Conservation (phyloP, 2,797 vertebrate species). For the Benthosema pterotum region DNA sequence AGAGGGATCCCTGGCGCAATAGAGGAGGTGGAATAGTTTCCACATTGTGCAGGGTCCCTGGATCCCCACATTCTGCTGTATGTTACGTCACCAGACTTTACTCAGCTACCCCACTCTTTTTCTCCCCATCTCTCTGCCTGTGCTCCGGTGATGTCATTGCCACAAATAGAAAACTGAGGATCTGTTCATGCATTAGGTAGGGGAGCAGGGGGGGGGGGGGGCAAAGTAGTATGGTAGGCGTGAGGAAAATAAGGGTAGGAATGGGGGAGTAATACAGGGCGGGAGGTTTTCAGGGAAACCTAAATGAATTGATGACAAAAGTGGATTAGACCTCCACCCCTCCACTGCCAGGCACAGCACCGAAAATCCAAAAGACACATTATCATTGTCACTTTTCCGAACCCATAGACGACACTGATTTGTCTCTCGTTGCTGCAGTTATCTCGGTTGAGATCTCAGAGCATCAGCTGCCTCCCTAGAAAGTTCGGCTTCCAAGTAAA, state of each 20-base stretch:
- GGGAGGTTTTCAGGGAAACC: slow-evolving; percentile 18
- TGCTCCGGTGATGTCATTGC: slow-evolving; percentile 13
- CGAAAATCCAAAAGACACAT: background rate
- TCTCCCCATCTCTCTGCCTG: background rate
- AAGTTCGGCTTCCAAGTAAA: slow-evolving; percentile 43
- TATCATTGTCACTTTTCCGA: too few relatives aligned
- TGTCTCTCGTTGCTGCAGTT: too few relatives aligned
- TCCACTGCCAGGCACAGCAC: background rate
- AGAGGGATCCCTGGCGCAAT: slow-evolving; percentile 37
- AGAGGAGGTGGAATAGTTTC: slow-evolving; percentile 75
- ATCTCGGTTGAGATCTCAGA: too few relatives aligned
- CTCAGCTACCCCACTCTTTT: background rate
- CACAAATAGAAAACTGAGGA: slow-evolving; percentile 34
- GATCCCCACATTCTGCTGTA: slow-evolving; percentile 49
- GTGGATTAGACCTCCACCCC: slow-evolving; percentile 1
- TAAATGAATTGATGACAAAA: slow-evolving; percentile 9
- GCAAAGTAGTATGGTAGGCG: background rate
- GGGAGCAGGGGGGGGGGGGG: too few relatives aligned
- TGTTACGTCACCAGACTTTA: slow-evolving; percentile 39
- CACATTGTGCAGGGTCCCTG: slow-evolving; percentile 63
- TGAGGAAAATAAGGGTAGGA: background rate
- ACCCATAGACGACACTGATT: too few relatives aligned
- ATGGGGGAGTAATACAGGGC: too few relatives aligned
- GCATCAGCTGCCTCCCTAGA: slow-evolving; percentile 4
- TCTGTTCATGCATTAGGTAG: background rate